Conservation (phyloP, 2,888 invertebrate genomes). For the Punctoribates punctum region DNA sequence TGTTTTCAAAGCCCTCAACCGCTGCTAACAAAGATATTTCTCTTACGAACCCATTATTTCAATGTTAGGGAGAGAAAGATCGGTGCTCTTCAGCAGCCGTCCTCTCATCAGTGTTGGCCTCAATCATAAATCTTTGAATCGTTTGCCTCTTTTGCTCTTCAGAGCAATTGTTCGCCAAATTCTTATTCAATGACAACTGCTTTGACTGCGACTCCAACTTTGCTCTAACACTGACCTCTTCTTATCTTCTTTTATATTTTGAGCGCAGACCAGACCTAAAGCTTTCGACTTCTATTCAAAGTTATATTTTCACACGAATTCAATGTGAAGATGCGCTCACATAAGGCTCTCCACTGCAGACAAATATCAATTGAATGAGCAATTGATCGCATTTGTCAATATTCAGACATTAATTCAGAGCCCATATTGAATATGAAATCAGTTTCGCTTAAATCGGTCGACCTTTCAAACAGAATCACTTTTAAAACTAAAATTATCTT, state of each 20-base stretch:
- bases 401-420: not conserved
- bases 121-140: not conserved
- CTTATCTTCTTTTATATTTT: conserved; percentile 26
- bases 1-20: not conserved
- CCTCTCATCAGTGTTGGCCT: too few relatives aligned
- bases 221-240: conserved; percentile 16
- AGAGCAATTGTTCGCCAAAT: conserved; percentile 23
- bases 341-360: not conserved
- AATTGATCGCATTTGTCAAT: conserved; percentile 12
- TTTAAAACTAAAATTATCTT: too few relatives aligned
- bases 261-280: not conserved
- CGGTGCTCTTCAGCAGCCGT: not conserved
- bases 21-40: conserved; percentile 17
- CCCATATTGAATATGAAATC: not conserved
- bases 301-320: conserved; percentile 30
- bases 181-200: not conserved
- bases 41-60: conserved; percentile 15
- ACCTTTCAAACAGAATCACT: too few relatives aligned
- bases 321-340: conserved; percentile 17
- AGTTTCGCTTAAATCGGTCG: too few relatives aligned
- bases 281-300: conserved; percentile 22
- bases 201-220: not conserved
- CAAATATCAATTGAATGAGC: not conserved
- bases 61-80: conserved; percentile 1
- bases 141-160: not conserved